Evolutionary conservation across 2,113 vertebrate species (phyloP).

Genomic region (Cyanoramphus novaezelandiae): DNA sequence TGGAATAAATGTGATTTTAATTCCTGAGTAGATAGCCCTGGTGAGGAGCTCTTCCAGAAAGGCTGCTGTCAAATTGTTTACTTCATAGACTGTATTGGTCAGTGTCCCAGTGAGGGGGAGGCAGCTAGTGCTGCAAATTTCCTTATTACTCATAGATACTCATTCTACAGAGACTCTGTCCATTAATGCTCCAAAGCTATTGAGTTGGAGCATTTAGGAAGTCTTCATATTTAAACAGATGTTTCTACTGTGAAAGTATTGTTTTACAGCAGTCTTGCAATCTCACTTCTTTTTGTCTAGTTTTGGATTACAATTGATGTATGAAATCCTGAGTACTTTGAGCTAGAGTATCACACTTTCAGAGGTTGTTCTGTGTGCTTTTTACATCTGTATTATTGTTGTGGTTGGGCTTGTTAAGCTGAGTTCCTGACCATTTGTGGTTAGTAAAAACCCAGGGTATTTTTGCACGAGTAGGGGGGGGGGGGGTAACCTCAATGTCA

Average conservation of each 20-base stretch:
- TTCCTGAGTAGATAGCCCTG: not conserved
- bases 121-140: not conserved
- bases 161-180: not conserved
- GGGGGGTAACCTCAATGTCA: constrained; percentile 42
- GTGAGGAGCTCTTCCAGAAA: not conserved
- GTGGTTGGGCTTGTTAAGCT: not conserved
- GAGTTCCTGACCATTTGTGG: constrained; percentile 25
- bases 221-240: not conserved
- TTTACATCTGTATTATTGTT: constrained; percentile 12
- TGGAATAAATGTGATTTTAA: not conserved
- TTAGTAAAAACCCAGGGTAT: constrained; percentile 22
- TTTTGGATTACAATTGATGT: not conserved
- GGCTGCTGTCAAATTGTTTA: constrained; percentile 44
- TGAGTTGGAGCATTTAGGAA: constrained; percentile 34
- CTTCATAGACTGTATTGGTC: constrained; percentile 27
- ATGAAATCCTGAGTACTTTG: not conserved
- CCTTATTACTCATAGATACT: not conserved
- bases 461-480: constrained; percentile 6
- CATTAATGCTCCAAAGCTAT: not conserved
- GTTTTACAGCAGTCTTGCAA: not conserved
- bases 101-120: constrained; percentile 37
- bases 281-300: not conserved
- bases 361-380: not conserved
- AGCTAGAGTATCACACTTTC: not conserved
- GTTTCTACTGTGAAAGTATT: not conserved